A percentile compares a stretch with the other conserved stretches of the same genome.
Conservation (phyloP, 2,888 invertebrate genomes). For the Athetis lepigone region DNA sequence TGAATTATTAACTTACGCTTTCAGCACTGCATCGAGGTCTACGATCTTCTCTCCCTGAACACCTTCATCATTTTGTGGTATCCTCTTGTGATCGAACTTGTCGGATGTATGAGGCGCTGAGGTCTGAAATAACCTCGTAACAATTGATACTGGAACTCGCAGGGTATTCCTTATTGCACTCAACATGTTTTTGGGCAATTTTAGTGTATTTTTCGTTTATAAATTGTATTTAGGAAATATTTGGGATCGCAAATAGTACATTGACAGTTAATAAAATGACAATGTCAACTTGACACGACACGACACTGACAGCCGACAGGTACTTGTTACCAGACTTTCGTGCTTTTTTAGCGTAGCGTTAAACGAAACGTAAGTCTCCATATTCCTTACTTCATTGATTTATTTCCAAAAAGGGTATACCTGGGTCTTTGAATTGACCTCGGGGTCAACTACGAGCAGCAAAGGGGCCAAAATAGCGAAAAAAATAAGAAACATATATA, state of each 20-base stretch:
- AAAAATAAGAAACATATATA: no score
- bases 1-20: conserved; percentile 88
- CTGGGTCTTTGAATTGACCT: no score
- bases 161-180: conserved; percentile 75
- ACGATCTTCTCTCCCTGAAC: conserved; percentile 93
- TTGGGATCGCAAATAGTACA: background rate
- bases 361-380: conserved; percentile 5
- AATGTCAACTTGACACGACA: no score
- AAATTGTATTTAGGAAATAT: background rate
- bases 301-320: no score
- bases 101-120: conserved; percentile 75
- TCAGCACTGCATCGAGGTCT: conserved; percentile 92
- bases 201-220: conserved; percentile 13
- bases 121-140: conserved; percentile 79
- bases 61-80: conserved; percentile 93
- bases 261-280: no score
- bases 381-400: no score
- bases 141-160: conserved; percentile 67
- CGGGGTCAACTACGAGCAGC: no score
- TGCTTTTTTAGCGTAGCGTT: no score
- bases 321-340: no score
- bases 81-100: conserved; percentile 84
- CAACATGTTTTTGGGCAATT: conserved; percentile 72
- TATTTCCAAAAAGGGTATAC: no score
- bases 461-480: no score